Base-by-base conservation (phyloP, 1,140 invertebrate species). In the Drosophila malerkotliana region DNA sequence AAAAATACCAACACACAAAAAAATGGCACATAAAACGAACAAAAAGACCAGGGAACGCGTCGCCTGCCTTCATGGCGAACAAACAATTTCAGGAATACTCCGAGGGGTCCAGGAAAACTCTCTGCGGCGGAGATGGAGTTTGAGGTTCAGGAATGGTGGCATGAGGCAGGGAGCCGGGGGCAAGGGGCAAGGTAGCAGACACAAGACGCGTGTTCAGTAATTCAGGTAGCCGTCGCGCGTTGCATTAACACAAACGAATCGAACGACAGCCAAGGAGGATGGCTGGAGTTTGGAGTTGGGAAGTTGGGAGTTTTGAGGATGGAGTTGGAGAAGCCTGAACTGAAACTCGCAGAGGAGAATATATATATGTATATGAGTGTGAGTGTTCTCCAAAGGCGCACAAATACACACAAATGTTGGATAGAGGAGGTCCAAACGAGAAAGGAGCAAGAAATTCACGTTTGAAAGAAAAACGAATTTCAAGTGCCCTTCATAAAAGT, bases 121-220 rank as follows among this genome's bases (percentile, higher is more conserved):
- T 44, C 41, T 44, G 14, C 18, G 41, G 47, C 32, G 45, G 55
- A 39, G 61, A 57, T 57, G 45, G 45, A 45, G 26, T 26, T 18
- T 21, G 14, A 49, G 54, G 10, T 37, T 10, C 10, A 37, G 34
- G 10, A 37, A 32, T 9, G 32, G 8, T 10, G 32, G 32, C 12
- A n/a, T 4, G 34, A 12, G 34, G 34, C 12, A 56, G 48, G 12
- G 15, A 14, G 26, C 28, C 7, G 7, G 52, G 39, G 68, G 44
- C 14, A 57, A 37, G 53, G 24, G 68, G 41, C 14, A 44, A 14
- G 41, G 41, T 15, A 77, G 56, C 80, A 91, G 90, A 91, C 90
- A 91, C 83, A 90, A 91, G 90, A 90, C 90, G 90, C 90, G 90
- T 91, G 90, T 91, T 91, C 90, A 91, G 90, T 91, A 91, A 91